Base-by-base conservation (phyloP, 2,113 vertebrate species). In the Odontophorus gujanensis region DNA sequence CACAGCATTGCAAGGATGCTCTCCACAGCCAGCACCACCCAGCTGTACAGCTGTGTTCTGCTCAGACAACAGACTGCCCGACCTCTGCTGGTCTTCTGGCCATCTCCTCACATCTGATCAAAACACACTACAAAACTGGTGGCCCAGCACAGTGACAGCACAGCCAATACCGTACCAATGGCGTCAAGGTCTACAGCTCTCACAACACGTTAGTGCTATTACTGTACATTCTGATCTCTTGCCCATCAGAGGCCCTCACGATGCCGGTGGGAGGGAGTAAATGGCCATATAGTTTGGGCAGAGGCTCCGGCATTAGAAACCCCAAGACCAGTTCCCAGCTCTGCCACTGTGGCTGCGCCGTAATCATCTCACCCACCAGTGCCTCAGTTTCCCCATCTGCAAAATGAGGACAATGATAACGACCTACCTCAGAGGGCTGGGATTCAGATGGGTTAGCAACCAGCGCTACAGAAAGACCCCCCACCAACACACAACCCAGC, bases 381-480 rank as follows among this genome's bases (percentile, higher is more conserved):
- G 96, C 94, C 96, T 97, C 93, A 95, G 95, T 93, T 96, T 97
- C 93, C 85, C 94, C 93, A 94, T 90, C 48, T 85, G 83, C 83
- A 95, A 93, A 93, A 81, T 81, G 94, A 95, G 91, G 96, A 73
- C 83, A 95, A 97, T 18, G 85, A 95, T 87, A 96, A 84, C 28
- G 85, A 96, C 96, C 96, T 96, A 96, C 96, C 96, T 97, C 92
- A 40, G 57, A 92, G 95, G 58, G 73, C 68, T 68, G 85, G 73
- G 59, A 69, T 93, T 63, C 94, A 79, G 95, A 83, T 62, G 82
- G 76, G 34, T 92, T 67, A 95, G 92, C 85, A 85, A 76, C 69
- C 85, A 94, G 96, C 90, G 90, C 80, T 88, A 96, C 93, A 81
- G 80, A 96, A 83, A 90, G 83, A 69, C 85, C 79, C 91, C 93